phyloP scores from a whole-genome alignment of 1,140 invertebrate genomes.

The Maconellicoccus hirsutus region DNA sequence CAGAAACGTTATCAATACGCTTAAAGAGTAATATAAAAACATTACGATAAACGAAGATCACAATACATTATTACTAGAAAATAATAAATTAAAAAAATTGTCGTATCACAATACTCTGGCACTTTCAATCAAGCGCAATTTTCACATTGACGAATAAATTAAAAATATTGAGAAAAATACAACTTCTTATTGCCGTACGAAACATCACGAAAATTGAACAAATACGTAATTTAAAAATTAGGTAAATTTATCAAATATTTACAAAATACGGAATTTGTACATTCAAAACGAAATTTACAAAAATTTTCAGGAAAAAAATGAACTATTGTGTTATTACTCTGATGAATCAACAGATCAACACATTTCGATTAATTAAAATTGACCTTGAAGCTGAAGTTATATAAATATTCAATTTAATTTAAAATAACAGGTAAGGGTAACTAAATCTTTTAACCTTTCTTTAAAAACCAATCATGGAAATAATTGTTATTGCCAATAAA shows the following conservation, averaged over 20 bases:
- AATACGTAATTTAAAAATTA: too few species aligned
- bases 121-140: not conserved
- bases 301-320: not conserved
- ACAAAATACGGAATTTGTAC: too few species aligned
- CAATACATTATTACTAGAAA: not conserved
- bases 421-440: constrained; percentile 4
- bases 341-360: too few species aligned
- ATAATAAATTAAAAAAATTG: not conserved
- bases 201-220: too few species aligned
- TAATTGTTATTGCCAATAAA: not conserved
- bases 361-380: not conserved
- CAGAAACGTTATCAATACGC: not conserved
- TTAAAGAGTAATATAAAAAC: not conserved
- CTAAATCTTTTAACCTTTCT: not conserved
- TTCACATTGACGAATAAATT: not conserved
- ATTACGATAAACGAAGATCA: not conserved
- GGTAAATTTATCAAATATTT: too few species aligned
- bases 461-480: not conserved
- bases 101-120: not conserved
- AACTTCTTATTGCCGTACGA: too few species aligned
- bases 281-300: too few species aligned
- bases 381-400: not conserved
- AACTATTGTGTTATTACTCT: not conserved
- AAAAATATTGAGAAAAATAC: too few species aligned
- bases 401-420: not conserved